phyloP scores from a whole-genome alignment of 2,888 invertebrate species.

The Ditula angustiorana region DNA sequence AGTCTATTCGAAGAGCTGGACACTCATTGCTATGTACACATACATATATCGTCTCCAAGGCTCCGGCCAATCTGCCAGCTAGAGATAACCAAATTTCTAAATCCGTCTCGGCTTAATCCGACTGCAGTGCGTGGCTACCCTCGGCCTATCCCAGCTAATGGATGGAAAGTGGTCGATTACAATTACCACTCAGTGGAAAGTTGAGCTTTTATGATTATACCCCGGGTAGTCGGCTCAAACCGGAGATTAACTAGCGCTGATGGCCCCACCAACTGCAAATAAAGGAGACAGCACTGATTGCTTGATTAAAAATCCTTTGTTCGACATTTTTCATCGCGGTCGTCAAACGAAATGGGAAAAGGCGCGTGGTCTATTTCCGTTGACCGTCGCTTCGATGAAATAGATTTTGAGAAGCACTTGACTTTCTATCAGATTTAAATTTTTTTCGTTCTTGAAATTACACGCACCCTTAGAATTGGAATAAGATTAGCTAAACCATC shows the following conservation, averaged over 20 bases:
- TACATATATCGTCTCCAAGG: background rate
- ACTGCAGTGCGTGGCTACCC: slow-evolving; percentile 34
- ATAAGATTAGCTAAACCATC: background rate
- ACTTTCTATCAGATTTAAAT: background rate
- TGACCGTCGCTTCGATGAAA: slow-evolving; percentile 10
- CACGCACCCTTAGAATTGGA: background rate
- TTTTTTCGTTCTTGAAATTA: background rate
- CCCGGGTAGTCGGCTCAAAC: slow-evolving; percentile 37
- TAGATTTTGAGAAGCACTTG: slow-evolving; percentile 14
- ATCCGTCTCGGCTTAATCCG: slow-evolving; percentile 17
- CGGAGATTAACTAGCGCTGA: slow-evolving; percentile 40
- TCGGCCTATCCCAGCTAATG: slow-evolving; percentile 58
- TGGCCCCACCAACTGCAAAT: slow-evolving; percentile 23
- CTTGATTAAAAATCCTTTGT: slow-evolving; percentile 37
- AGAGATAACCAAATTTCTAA: slow-evolving; percentile 30
- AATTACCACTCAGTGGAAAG: slow-evolving; percentile 70
- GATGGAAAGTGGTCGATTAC: slow-evolving; percentile 74
- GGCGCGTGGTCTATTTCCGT: slow-evolving; percentile 20
- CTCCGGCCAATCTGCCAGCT: slow-evolving; percentile 12
- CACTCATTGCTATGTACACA: background rate
- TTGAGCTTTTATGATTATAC: slow-evolving; percentile 61
- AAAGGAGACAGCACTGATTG: slow-evolving; percentile 28
- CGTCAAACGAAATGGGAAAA: slow-evolving; percentile 29
- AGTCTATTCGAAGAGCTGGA: background rate
- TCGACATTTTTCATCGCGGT: slow-evolving; percentile 30